Conservation (phyloP, 2,888 invertebrate species). For the Heteromyza rotundicornis region DNA sequence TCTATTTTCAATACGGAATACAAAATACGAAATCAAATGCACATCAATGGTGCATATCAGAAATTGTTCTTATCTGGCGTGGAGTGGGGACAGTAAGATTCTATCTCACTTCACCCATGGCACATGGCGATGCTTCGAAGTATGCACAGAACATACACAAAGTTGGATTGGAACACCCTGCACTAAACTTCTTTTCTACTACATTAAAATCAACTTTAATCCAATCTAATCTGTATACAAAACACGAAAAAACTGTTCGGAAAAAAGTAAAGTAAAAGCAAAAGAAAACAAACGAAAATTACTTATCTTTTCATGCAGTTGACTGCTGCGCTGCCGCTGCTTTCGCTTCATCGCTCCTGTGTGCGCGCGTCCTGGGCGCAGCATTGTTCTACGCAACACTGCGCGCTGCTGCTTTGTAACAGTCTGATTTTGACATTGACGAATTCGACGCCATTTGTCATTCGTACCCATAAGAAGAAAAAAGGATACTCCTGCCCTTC, state of each 20-base stretch:
- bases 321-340: conserved; percentile 8
- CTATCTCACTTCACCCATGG: too few relatives aligned
- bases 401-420: conserved; percentile 38
- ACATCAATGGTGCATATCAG: background rate
- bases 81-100: too few relatives aligned
- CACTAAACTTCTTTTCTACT: background rate
- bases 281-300: conserved; percentile 23
- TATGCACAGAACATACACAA: background rate
- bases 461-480: conserved; percentile 54
- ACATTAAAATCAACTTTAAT: conserved; percentile 1
- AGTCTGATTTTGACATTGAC: conserved; percentile 65
- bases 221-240: background rate
- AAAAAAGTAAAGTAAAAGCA: conserved; percentile 9
- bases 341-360: conserved; percentile 2
- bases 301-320: conserved; percentile 28
- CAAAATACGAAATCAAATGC: background rate
- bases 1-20: background rate
- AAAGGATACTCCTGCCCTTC: conserved; percentile 48
- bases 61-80: too few relatives aligned
- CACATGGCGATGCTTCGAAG: background rate
- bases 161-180: background rate
- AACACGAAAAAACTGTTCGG: background rate
- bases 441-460: conserved; percentile 63
- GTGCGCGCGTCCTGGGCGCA: conserved; percentile 6
- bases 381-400: conserved; percentile 25